Percentiles rank a stretch among this genome's conserved stretches.
Evolutionary conservation across 2,113 vertebrate species (phyloP).

Genomic region (Jaculus jaculus): DNA sequence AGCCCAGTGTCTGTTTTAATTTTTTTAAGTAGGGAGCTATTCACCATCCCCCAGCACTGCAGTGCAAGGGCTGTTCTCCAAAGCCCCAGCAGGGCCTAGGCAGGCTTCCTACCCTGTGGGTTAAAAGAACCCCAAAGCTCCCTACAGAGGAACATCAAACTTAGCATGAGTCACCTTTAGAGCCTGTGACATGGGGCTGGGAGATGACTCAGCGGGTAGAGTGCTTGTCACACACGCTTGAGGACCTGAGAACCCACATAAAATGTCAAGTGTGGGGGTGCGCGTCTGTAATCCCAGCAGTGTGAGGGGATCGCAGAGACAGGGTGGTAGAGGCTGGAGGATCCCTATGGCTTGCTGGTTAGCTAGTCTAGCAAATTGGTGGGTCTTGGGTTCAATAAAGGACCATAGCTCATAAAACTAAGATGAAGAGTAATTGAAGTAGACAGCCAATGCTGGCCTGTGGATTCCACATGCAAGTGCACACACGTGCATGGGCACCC

Average conservation of each 20-base stretch:
- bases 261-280: too few relatives aligned
- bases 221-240: too few relatives aligned
- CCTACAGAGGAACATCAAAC: accelerated
- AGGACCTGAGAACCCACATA: not conserved
- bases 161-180: not conserved
- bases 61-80: not conserved
- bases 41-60: constrained; percentile 2
- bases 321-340: too few relatives aligned
- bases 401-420: too few relatives aligned
- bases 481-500: not conserved
- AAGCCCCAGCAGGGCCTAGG: not conserved
- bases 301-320: too few relatives aligned
- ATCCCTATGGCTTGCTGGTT: too few relatives aligned
- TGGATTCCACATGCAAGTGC: not conserved
- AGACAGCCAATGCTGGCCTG: too few relatives aligned
- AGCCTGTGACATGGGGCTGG: accelerated
- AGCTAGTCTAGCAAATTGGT: too few relatives aligned
- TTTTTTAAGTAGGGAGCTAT: constrained; percentile 52
- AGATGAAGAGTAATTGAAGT: too few relatives aligned
- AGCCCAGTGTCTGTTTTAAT: constrained; percentile 47
- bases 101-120: accelerated
- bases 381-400: too few relatives aligned
- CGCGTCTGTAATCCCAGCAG: too few relatives aligned
- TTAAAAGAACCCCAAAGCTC: accelerated
- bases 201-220: not conserved